These are phyloP conservation scores for Phyllopteryx taeniolatus DNA, from an alignment of 2,113 vertebrate genomes.

Conservation along the genomic window DNA sequence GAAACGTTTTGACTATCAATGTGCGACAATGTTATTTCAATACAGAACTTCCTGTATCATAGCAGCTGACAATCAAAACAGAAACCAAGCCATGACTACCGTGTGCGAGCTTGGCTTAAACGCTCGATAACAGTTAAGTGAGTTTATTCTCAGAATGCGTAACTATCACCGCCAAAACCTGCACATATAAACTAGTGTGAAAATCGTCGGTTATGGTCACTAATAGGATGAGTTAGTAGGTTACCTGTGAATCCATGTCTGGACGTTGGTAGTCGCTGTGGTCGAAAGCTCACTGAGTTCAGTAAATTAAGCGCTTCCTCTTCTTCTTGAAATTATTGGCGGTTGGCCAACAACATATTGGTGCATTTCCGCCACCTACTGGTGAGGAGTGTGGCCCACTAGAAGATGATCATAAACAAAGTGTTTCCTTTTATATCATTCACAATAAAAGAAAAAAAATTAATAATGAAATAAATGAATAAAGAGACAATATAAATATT, in stretches of 20 bases:
- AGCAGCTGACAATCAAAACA: constrained; percentile 5
- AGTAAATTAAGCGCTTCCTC: background rate
- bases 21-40: background rate
- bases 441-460: background rate
- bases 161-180: background rate
- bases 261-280: background rate
- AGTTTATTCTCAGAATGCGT: background rate
- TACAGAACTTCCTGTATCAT: constrained; percentile 47
- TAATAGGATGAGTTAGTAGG: background rate
- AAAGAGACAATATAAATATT: background rate
- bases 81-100: background rate
- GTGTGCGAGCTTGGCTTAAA: constrained; percentile 37
- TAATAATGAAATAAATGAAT: background rate
- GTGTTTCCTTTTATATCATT: background rate
- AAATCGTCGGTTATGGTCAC: background rate
- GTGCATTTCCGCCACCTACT: too few relatives aligned
- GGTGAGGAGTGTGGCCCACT: too few relatives aligned
- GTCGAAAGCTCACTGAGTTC: background rate
- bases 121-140: constrained; percentile 2
- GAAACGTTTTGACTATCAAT: background rate
- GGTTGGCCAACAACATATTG: too few relatives aligned
- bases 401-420: background rate
- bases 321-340: too few relatives aligned
- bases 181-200: background rate
- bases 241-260: constrained; percentile 55